These are phyloP conservation scores for Brachyrhaphis roseni DNA, from an alignment of 2,797 vertebrate genomes.

Conservation along the genomic window DNA sequence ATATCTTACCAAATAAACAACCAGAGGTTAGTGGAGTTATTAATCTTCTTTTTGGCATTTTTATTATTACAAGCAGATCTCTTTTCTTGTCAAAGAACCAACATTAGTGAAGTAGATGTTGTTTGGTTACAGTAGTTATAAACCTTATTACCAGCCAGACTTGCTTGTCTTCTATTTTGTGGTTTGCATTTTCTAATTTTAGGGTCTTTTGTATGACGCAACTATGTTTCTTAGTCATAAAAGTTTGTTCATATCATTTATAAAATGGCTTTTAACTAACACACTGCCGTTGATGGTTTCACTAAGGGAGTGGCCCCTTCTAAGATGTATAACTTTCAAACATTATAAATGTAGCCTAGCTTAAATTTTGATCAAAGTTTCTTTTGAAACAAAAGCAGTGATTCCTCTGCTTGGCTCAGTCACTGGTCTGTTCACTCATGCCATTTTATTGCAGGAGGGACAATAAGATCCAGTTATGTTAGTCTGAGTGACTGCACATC, in stretches of 20 bases:
- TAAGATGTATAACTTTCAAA: background rate
- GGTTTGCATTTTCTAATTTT: background rate
- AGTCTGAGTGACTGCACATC: constrained; percentile 62
- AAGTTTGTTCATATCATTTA: background rate
- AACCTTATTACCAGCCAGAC: background rate
- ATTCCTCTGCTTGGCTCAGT: background rate
- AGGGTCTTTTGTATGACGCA: background rate
- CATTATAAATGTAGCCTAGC: background rate
- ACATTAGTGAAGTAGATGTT: background rate
- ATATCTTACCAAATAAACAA: background rate
- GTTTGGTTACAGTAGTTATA: background rate
- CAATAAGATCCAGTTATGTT: constrained; percentile 53
- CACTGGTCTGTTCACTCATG: constrained; percentile 29
- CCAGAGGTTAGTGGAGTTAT: background rate
- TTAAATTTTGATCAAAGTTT: background rate
- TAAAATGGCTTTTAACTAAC: background rate
- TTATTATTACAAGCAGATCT: background rate
- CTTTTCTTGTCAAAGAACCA: background rate
- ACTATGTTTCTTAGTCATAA: background rate
- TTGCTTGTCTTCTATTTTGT: background rate
- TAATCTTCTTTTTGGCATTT: background rate
- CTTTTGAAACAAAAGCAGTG: background rate
- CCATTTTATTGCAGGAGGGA: constrained; percentile 31
- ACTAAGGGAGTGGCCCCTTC: too few relatives aligned
- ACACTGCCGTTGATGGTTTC: background rate